phyloP scores from a whole-genome alignment of 1,140 invertebrate genomes.

The Oncopeltus fasciatus region DNA sequence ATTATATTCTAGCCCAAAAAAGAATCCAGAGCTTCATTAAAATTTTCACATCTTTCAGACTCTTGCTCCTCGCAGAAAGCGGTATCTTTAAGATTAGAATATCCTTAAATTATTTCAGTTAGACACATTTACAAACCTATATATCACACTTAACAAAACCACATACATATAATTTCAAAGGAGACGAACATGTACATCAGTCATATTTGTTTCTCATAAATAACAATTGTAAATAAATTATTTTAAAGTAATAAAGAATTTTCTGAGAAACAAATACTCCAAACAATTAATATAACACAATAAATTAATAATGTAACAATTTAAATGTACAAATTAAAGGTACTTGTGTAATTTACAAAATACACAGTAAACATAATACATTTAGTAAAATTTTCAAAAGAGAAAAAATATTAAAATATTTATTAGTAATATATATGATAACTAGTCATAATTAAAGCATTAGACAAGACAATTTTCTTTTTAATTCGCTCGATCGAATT shows the following conservation, averaged over 20 bases:
- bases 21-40: too few species aligned
- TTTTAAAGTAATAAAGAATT: too few species aligned
- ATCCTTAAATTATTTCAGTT: too few species aligned
- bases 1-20: too few species aligned
- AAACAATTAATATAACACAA: neutral
- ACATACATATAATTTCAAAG: too few species aligned
- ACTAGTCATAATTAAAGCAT: conserved; percentile 4
- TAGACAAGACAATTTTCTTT: neutral
- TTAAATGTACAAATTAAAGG: neutral
- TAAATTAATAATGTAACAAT: neutral
- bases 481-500: neutral
- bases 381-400: neutral
- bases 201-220: neutral
- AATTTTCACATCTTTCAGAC: too few species aligned
- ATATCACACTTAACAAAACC: too few species aligned
- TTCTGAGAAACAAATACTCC: neutral
- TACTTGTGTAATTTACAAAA: neutral
- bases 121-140: too few species aligned
- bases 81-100: too few species aligned
- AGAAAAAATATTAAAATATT: neutral
- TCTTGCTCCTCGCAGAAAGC: too few species aligned
- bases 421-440: neutral
- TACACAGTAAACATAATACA: neutral
- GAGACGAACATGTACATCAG: too few species aligned
- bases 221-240: neutral